Conservation (phyloP, 2,113 vertebrate species). For the Calypte anna region DNA sequence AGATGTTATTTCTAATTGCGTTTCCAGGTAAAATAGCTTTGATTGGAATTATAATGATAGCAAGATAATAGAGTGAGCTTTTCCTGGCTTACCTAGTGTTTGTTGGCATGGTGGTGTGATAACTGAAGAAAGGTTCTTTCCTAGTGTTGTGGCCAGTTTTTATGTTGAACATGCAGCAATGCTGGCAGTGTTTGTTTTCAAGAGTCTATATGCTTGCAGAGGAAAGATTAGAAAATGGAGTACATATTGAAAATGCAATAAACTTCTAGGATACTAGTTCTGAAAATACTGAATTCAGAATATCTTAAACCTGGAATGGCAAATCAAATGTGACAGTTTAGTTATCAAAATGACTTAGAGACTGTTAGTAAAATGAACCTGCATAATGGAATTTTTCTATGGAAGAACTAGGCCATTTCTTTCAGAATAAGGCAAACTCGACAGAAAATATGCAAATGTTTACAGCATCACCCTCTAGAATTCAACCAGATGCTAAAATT, state of each 20-base stretch:
- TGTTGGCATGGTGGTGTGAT: constrained; percentile 51
- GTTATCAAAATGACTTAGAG: background rate
- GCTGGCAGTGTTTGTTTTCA: background rate
- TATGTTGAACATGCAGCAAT: background rate
- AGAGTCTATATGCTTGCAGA: background rate
- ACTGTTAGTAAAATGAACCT: background rate
- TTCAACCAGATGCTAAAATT: background rate
- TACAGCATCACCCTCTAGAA: background rate
- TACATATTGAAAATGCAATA: background rate
- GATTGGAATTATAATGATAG: background rate
- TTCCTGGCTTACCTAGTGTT: constrained; percentile 12
- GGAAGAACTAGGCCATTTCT: background rate
- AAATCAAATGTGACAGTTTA: background rate
- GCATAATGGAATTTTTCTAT: background rate
- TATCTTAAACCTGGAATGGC: background rate
- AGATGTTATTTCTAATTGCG: background rate
- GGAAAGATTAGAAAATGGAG: background rate
- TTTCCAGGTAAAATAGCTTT: constrained; percentile 6
- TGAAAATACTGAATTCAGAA: background rate
- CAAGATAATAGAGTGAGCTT: background rate
- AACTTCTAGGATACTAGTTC: background rate
- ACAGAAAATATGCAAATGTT: background rate
- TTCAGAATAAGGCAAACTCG: background rate
- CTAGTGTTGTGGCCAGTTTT: background rate
- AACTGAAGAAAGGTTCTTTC: background rate